Percentiles rank a stretch among this genome's conserved stretches.
These are phyloP conservation scores for Tor tambroides DNA, from an alignment of 2,113 vertebrate genomes.

Conservation along the genomic window DNA sequence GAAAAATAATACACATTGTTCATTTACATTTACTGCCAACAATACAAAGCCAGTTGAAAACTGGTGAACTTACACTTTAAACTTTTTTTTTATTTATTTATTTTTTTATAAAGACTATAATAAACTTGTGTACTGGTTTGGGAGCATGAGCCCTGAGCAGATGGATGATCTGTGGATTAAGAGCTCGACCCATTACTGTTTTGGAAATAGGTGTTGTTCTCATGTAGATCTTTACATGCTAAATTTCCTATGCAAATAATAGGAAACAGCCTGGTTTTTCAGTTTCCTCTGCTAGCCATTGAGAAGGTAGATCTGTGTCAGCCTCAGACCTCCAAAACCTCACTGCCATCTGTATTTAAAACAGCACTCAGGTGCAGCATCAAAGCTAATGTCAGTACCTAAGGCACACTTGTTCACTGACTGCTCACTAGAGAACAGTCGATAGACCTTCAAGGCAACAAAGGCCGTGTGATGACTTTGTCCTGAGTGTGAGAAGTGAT, in stretches of 20 bases:
- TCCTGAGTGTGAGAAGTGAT: slow-evolving; percentile 14
- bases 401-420: neutral
- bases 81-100: too few species aligned
- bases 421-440: neutral
- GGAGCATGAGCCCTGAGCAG: too few species aligned
- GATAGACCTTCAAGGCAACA: neutral
- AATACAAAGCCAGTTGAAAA: too few species aligned
- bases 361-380: neutral
- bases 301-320: neutral
- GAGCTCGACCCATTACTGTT: too few species aligned
- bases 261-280: neutral
- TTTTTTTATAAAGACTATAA: too few species aligned
- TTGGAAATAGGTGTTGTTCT: neutral
- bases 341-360: slow-evolving; percentile 11
- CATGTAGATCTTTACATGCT: neutral
- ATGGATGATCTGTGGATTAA: too few species aligned
- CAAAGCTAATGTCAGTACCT: too few species aligned
- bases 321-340: slow-evolving; percentile 22
- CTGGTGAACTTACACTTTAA: too few species aligned
- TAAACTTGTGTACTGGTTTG: too few species aligned
- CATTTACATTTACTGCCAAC: too few species aligned
- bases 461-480: neutral
- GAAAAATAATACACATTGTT: too few species aligned
- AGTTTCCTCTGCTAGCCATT: neutral
- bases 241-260: slow-evolving; percentile 6